phyloP scores from a whole-genome alignment of 2,113 vertebrate genomes.

The Verasper variegatus region DNA sequence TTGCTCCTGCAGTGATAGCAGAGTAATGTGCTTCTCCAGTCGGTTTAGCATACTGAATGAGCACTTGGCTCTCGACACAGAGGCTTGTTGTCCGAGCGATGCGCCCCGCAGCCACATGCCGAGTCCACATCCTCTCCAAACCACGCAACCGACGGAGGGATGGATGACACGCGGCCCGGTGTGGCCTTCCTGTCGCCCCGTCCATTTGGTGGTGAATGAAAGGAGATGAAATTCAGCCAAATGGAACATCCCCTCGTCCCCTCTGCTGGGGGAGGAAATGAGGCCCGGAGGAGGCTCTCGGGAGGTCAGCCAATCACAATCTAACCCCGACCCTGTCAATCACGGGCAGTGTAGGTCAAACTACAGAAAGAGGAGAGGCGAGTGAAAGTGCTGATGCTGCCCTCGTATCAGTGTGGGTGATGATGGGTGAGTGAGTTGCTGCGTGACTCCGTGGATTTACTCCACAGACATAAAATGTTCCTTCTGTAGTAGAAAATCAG shows the following conservation, averaged over 20 bases:
- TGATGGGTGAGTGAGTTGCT: slow-evolving; percentile 22
- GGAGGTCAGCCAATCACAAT: slow-evolving; percentile 60
- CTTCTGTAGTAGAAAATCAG: not conserved
- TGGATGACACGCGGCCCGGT: slow-evolving; percentile 48
- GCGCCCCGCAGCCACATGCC: slow-evolving; percentile 53
- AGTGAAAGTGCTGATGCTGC: slow-evolving; percentile 36
- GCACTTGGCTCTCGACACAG: slow-evolving; percentile 52
- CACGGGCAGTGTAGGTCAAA: slow-evolving; percentile 40
- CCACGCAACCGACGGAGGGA: slow-evolving; percentile 33
- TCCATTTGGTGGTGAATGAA: slow-evolving; percentile 47
- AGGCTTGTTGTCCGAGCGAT: slow-evolving; percentile 71
- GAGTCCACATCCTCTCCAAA: slow-evolving; percentile 69
- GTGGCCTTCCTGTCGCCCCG: slow-evolving; percentile 57
- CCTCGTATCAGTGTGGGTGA: slow-evolving; percentile 27
- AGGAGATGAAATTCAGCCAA: slow-evolving; percentile 52
- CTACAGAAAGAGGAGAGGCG: slow-evolving; percentile 8
- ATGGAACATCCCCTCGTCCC: slow-evolving; percentile 43
- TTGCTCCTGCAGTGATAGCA: slow-evolving; percentile 7
- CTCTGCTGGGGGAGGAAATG: slow-evolving; percentile 52
- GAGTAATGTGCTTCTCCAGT: slow-evolving; percentile 15
- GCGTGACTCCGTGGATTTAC: slow-evolving; percentile 6
- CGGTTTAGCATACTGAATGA: slow-evolving; percentile 29
- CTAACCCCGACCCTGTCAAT: slow-evolving; percentile 42
- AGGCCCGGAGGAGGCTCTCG: slow-evolving; percentile 40
- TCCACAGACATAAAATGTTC: slow-evolving; percentile 13